A percentile compares a stretch with the other conserved stretches of the same genome.
phyloP scores from a whole-genome alignment of 2,113 vertebrate species.

The Sphaerodactylus townsendi region DNA sequence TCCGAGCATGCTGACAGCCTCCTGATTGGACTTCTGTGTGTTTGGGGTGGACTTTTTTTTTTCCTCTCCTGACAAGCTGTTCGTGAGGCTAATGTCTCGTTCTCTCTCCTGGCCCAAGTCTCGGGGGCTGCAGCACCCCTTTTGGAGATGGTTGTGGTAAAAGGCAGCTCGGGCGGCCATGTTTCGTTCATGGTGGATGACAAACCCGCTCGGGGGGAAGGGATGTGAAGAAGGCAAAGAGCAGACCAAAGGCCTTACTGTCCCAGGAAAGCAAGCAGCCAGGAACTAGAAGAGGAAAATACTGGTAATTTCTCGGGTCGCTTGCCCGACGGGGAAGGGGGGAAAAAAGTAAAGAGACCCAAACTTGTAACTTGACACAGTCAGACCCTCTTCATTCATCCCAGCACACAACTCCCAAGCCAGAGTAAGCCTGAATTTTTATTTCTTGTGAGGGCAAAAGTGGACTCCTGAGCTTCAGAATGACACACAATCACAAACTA shows the following conservation, averaged over 20 bases:
- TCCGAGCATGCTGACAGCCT: slow-evolving; percentile 71
- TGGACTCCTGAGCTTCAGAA: neutral
- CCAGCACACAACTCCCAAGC: slow-evolving; percentile 17
- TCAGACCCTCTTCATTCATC: slow-evolving; percentile 28
- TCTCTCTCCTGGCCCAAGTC: slow-evolving; percentile 64
- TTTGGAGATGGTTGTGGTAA: slow-evolving; percentile 59
- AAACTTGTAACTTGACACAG: slow-evolving; percentile 3
- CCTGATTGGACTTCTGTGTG: slow-evolving; percentile 60
- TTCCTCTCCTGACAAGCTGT: slow-evolving; percentile 69
- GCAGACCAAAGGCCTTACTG: slow-evolving; percentile 51
- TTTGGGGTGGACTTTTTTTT: slow-evolving; percentile 41
- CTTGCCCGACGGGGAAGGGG: slow-evolving; percentile 30
- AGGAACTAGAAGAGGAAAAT: slow-evolving; percentile 69
- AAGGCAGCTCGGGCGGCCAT: slow-evolving; percentile 55
- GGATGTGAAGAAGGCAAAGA: slow-evolving; percentile 54
- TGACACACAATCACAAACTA: neutral
- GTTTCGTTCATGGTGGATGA: slow-evolving; percentile 63
- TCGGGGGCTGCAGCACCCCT: slow-evolving; percentile 64
- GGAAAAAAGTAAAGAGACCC: neutral
- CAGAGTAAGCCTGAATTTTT: slow-evolving; percentile 30
- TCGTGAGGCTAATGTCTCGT: slow-evolving; percentile 69
- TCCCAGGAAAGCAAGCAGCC: slow-evolving; percentile 68
- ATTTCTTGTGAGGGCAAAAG: neutral
- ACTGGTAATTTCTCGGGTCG: slow-evolving; percentile 64
- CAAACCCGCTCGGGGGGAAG: slow-evolving; percentile 49